A percentile compares a stretch with the other conserved stretches of the same genome.
phyloP scores from a whole-genome alignment of 2,797 vertebrate genomes.

The Morelia viridis region DNA sequence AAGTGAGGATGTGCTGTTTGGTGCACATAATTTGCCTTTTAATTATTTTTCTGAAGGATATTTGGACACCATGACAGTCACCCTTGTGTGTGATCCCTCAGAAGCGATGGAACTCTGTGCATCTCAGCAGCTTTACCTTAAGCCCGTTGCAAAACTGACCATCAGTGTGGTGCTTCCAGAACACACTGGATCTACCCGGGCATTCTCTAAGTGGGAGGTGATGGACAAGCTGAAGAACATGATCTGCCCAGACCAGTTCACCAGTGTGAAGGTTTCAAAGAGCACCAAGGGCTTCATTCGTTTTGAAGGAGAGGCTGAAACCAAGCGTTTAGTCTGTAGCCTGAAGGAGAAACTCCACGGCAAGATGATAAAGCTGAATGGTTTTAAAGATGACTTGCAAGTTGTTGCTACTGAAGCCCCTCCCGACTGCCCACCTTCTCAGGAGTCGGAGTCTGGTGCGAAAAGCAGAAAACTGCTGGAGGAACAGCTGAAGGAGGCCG shows the following conservation, averaged over 20 bases:
- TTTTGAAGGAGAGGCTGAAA: slow-evolving; percentile 73
- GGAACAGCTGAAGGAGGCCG: slow-evolving; percentile 46
- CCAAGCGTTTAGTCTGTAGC: slow-evolving; percentile 60
- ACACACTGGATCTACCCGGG: slow-evolving; percentile 48
- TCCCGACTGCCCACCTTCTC: slow-evolving; percentile 41
- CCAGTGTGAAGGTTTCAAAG: slow-evolving; percentile 67
- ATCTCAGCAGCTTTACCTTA: slow-evolving; percentile 70
- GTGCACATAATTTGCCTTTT: slow-evolving; percentile 43
- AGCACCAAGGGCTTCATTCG: slow-evolving; percentile 69
- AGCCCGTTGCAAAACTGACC: slow-evolving; percentile 71
- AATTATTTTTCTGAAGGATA: slow-evolving; percentile 53
- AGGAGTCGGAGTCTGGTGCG: slow-evolving; percentile 59
- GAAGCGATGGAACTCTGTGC: slow-evolving; percentile 71
- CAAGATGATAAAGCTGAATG: slow-evolving; percentile 65
- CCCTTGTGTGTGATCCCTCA: slow-evolving; percentile 71
- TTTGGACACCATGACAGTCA: slow-evolving; percentile 64
- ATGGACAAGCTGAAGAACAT: slow-evolving; percentile 72
- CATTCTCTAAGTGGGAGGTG: slow-evolving; percentile 72
- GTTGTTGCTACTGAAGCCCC: slow-evolving; percentile 62
- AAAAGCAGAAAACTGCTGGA: slow-evolving; percentile 28
- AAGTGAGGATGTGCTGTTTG: not conserved
- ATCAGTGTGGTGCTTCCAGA: slow-evolving; percentile 71
- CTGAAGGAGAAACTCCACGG: slow-evolving; percentile 71
- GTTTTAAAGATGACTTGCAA: slow-evolving; percentile 64
- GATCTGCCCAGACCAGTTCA: slow-evolving; percentile 72